phyloP scores from a whole-genome alignment of 2,888 invertebrate species.

The Amiota communis region DNA sequence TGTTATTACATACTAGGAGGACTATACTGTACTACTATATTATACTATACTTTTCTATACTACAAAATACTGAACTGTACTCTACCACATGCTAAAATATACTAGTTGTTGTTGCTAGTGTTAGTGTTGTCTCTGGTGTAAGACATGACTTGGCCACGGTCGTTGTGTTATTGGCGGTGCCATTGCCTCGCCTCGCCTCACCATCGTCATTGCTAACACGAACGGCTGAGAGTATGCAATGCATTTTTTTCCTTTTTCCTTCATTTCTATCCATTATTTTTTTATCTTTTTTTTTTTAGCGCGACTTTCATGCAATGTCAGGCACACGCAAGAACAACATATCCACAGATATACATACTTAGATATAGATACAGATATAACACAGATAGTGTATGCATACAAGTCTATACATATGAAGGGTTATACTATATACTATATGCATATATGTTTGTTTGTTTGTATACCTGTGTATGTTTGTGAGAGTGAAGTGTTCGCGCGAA shows the following conservation, averaged over 20 bases:
- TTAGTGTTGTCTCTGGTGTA: background rate
- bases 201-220: background rate
- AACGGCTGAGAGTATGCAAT: constrained; percentile 22
- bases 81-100: too few species aligned
- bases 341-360: background rate
- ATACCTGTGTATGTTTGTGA: background rate
- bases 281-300: background rate
- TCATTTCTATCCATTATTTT: too few species aligned
- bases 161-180: background rate
- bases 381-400: too few species aligned
- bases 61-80: too few species aligned
- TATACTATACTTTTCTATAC: too few species aligned
- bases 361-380: too few species aligned
- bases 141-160: constrained; percentile 15
- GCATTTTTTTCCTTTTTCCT: background rate
- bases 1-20: too few species aligned
- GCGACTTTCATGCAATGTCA: background rate
- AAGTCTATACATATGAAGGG: too few species aligned
- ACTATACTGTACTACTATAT: too few species aligned
- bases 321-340: background rate
- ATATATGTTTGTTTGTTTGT: constrained; percentile 12
- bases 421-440: too few species aligned
- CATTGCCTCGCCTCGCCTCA: too few species aligned
- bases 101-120: too few species aligned
- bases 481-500: constrained; percentile 7